These are phyloP conservation scores for Rhorus exstirpatorius DNA, from an alignment of 2,888 invertebrate species.

Conservation along the genomic window DNA sequence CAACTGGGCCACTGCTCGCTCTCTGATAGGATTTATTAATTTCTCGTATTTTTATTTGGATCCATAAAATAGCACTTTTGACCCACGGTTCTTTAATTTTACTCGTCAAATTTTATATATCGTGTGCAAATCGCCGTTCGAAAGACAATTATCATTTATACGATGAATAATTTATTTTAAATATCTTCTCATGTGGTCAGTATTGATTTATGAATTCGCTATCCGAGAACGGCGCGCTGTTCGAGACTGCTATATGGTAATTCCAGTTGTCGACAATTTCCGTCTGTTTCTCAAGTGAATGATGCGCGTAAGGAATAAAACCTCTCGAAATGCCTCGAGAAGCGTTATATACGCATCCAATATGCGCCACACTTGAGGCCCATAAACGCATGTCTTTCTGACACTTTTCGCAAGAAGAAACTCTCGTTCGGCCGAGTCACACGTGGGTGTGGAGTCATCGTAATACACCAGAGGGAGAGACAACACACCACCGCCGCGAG, in stretches of 20 bases:
- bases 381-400: slow-evolving; percentile 50
- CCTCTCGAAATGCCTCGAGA: slow-evolving; percentile 48
- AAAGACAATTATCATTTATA: background rate
- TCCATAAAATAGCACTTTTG: no score
- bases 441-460: slow-evolving; percentile 63
- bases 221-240: background rate
- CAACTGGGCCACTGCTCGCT: no score
- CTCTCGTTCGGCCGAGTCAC: slow-evolving; percentile 20
- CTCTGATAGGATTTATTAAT: no score
- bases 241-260: background rate
- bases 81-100: no score
- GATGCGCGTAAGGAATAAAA: slow-evolving; percentile 55
- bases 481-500: slow-evolving; percentile 1
- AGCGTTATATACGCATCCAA: slow-evolving; percentile 18
- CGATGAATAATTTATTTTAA: background rate
- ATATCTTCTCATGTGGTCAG: background rate
- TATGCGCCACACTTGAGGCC: slow-evolving; percentile 35
- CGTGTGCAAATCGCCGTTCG: no score
- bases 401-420: slow-evolving; percentile 64
- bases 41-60: no score
- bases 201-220: background rate
- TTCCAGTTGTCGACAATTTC: slow-evolving; percentile 30
- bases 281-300: slow-evolving; percentile 61
- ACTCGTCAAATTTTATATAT: no score
- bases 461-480: slow-evolving; percentile 37